phyloP scores from a whole-genome alignment of 2,797 vertebrate genomes.

The Mormyrops attenuatus region DNA sequence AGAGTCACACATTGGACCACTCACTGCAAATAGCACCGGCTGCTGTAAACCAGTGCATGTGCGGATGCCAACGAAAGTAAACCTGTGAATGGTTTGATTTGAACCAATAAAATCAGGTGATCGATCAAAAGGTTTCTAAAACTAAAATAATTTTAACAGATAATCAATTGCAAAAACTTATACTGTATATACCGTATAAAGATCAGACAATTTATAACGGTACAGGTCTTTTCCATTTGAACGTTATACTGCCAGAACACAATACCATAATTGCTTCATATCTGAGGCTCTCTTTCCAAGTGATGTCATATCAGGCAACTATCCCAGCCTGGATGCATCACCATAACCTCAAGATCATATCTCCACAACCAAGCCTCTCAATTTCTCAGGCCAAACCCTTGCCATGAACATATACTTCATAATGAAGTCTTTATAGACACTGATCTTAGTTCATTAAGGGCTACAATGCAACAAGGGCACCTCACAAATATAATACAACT shows the following conservation, averaged over 20 bases:
- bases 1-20: background rate
- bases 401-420: background rate
- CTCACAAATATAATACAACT: background rate
- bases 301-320: background rate
- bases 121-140: background rate
- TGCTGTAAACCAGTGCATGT: background rate
- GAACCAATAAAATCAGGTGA: background rate
- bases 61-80: background rate
- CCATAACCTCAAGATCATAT: background rate
- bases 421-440: background rate
- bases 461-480: background rate
- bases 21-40: background rate
- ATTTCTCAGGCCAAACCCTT: background rate
- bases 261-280: background rate
- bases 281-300: background rate
- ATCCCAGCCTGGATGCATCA: background rate
- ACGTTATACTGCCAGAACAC: background rate
- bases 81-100: background rate
- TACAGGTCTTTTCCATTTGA: background rate
- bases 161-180: background rate
- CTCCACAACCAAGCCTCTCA: background rate
- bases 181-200: background rate
- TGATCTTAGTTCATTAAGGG: background rate
- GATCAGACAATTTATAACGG: background rate
- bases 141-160: background rate